Conservation (phyloP, 2,888 invertebrate species). For the Drepana falcataria region DNA sequence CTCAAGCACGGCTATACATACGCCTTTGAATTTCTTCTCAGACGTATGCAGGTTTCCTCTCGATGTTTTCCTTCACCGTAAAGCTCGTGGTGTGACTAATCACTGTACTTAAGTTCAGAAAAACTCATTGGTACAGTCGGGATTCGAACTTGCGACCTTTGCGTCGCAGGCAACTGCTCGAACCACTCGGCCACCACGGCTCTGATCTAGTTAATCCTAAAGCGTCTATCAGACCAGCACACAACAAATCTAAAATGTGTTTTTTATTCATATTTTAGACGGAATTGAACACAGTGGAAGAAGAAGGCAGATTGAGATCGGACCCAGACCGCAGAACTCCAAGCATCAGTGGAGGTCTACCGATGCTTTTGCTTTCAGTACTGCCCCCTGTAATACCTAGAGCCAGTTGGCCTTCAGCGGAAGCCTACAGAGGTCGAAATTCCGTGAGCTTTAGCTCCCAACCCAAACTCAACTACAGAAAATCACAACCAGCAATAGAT, state of each 20-base stretch:
- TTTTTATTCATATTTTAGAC: conserved; percentile 34
- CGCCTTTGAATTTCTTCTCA: too few relatives aligned
- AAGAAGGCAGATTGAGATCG: conserved; percentile 43
- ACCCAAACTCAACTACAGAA: conserved; percentile 79
- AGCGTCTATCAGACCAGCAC: too few relatives aligned
- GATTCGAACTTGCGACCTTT: too few relatives aligned
- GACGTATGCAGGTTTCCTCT: too few relatives aligned
- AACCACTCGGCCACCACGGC: too few relatives aligned
- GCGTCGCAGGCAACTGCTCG: too few relatives aligned
- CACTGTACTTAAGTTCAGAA: too few relatives aligned
- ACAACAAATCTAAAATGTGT: not conserved
- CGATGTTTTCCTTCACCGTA: too few relatives aligned
- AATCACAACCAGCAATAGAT: conserved; percentile 79
- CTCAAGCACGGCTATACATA: too few relatives aligned
- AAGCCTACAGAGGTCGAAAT: conserved; percentile 79
- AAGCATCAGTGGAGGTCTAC: conserved; percentile 84
- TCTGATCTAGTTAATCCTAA: too few relatives aligned
- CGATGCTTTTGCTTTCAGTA: conserved; percentile 84
- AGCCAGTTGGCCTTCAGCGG: conserved; percentile 88
- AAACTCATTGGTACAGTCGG: too few relatives aligned
- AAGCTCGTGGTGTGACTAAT: too few relatives aligned
- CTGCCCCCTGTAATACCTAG: conserved; percentile 86
- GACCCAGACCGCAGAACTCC: conserved; percentile 70
- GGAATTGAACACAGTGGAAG: conserved; percentile 67
- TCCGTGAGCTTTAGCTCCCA: conserved; percentile 83